Evolutionary conservation across 23 tunicate species (phyloP), one percentile per base, ranked within the genome.

Genomic region (Ascidia mentula): DNA sequence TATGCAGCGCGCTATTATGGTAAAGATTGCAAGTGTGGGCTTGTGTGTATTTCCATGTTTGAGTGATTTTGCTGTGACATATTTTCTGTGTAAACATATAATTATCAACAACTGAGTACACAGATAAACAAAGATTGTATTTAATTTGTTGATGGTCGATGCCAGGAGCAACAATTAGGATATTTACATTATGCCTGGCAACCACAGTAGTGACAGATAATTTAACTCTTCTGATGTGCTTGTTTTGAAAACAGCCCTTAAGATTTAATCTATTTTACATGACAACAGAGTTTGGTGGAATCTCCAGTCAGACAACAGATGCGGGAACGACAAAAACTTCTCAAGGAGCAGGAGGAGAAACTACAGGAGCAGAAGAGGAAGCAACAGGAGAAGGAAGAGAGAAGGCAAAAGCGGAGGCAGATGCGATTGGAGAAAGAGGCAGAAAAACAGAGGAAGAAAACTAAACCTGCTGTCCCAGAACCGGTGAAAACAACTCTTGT

Each of bases 241-340:
- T n/a, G n/a, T n/a, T n/a, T n/a, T n/a, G n/a, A n/a, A n/a, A n/a
- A n/a, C n/a, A n/a, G n/a, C n/a, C n/a, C n/a, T n/a, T n/a, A n/a
- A n/a, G n/a, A n/a, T n/a, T n/a, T n/a, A n/a, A n/a, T n/a, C n/a
- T n/a, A n/a, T n/a, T n/a, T n/a, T n/a, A n/a, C n/a, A n/a, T n/a
- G n/a, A 20, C 12, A 53, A 31, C 59, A 91, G 97, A 92, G 86
- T 75, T 59, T 92, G 45, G 91, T 85, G 65, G 91, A 87, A 36
- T 92, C 97, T 40, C 97, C 97, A 0, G 85, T 92, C 20, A 85
- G 86, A 34, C 86, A 85, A 70, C 97, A 92, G 38, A 78, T 92
- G 76, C 60, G 73, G 33, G 92, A 86, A 72, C 59, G 88, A 1
- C 96, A 85, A 46, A 59, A 45, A 26, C 31, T 87, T 3, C 30